Base-by-base conservation (phyloP, 2,888 invertebrate genomes). In the Caenorhabditis sp. region DNA sequence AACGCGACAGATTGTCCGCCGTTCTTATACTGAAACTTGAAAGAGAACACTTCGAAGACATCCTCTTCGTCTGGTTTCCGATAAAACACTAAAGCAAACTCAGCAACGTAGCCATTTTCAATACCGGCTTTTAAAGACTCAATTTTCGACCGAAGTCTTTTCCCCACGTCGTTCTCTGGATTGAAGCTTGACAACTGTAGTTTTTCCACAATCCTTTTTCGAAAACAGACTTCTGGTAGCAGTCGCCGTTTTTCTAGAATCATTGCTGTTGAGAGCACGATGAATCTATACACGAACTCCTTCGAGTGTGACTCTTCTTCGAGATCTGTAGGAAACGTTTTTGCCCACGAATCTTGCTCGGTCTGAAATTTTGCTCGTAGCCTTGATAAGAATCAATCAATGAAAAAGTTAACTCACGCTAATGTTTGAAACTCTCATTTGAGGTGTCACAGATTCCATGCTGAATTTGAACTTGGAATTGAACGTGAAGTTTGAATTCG, bases 21-120 rank as follows among this genome's bases (percentile, higher is more conserved):
- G 1, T 54, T 17, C 12, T 36, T 60, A 54, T 71, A 71, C 24
- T 21, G n/a, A 8, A 71, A 37, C 1, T 66, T 62, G 17, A 71
- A 71, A 6, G 59, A 27, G 37, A 51, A 71, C 0, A 63, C 70
- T 55, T 71, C 70, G 4, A 63, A 12, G 1, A 66, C 50, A 51
- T 71, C 66, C 36, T 71, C 70, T 19, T 71, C 63, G 19, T 71
- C 51, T 0, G 70, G 70, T 27, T 55, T 43, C 19, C 50, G 37
- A 23, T 66, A 71, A 49, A 71, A 63, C 6, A 71, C 70, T 2
- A 71, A 21, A 8, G 70, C 70, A 37, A 71, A 71, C 21, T 71
- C 66, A 14, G 49, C 21, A 50, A 71, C 19, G 21, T 60, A 71
- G 2, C 58, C 26, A 2, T 58, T 53, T 23, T 27, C 27, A 23